These are phyloP conservation scores for Scaptomyza flava DNA, from an alignment of 2,888 invertebrate species.

Conservation along the genomic window DNA sequence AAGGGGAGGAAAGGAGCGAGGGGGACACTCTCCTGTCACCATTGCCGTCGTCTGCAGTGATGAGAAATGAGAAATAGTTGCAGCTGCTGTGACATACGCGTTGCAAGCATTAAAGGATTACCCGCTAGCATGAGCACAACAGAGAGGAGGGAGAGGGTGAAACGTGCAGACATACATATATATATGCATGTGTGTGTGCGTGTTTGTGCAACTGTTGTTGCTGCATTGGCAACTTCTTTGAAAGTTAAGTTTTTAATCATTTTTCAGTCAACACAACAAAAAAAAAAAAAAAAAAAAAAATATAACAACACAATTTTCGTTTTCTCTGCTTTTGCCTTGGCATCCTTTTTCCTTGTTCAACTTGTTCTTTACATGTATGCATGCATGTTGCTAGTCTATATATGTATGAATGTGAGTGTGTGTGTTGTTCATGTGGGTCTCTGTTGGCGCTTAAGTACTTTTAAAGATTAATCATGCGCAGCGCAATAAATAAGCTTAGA, in stretches of 20 bases:
- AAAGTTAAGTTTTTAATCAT: constrained; percentile 72
- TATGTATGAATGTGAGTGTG: constrained; percentile 12
- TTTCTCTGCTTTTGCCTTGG: constrained; percentile 21
- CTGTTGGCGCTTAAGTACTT: constrained; percentile 26
- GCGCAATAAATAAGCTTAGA: constrained; percentile 52
- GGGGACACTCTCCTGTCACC: constrained; percentile 49
- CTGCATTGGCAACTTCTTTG: constrained; percentile 61
- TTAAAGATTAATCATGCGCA: constrained; percentile 66
- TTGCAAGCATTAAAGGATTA: constrained; percentile 71
- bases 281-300: too few relatives aligned
- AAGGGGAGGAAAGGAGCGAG: background rate
- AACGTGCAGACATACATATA: background rate
- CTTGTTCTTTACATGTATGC: constrained; percentile 5
- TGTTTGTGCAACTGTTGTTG: constrained; percentile 19
- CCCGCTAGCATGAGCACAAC: constrained; percentile 42
- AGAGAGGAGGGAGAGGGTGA: background rate
- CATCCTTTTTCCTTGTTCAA: constrained; percentile 11
- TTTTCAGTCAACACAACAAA: constrained; percentile 58
- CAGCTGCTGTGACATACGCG: constrained; percentile 72
- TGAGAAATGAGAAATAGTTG: constrained; percentile 70
- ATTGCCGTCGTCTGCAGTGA: constrained; percentile 47
- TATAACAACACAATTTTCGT: constrained; percentile 31
- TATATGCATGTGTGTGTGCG: constrained; percentile 3
- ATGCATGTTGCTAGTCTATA: background rate
- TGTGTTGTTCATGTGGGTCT: constrained; percentile 4